Evolutionary conservation across 2,797 vertebrate genomes (phyloP), one percentile per base, ranked within the genome.

Genomic region (Knipowitschia caucasica): DNA sequence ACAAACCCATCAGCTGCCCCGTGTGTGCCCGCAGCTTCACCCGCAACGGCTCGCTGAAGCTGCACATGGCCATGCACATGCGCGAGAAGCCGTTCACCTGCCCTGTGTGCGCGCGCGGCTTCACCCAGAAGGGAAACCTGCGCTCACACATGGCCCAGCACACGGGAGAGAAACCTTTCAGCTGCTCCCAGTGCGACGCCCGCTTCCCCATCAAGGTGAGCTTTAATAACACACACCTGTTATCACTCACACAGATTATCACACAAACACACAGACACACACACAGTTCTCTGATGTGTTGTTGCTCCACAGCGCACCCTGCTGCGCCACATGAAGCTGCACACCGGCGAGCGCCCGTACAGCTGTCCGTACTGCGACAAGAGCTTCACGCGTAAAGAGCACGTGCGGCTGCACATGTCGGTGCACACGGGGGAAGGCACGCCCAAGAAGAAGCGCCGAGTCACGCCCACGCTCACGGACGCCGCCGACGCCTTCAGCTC

Each of bases 301-400:
- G n/a, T n/a, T n/a, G n/a, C n/a, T n/a, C n/a, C n/a, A n/a, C n/a
- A n/a, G n/a, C 11, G 45, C 6, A 47, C 45, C 2, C 20, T 47
- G 29, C 45, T 47, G 2, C 10, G 45, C 2, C 81, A 84, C 56
- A 44, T 53, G 40, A 53, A 76, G 52, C 61, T 80, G 31, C 85
- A 86, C 72, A 81, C 71, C 0, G 83, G 78, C 2, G 80, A 87
- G 53, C 73, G 77, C 38, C 78, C 83, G 0, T 84, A 78, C 45
- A 50, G 38, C 61, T 85, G 83, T 40, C 17, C 14, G 7, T 7
- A 78, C 12, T 85, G 85, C 0, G 56, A 67, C 0, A 82, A 81
- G 43, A 51, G 59, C 12, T 85, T 86, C 62, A 75, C 64, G n/a
- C 75, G 80, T 47, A 83, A 80, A 20, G 79, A 75, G 2, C 81